Conservation (phyloP, 1,140 invertebrate genomes). For the Caerostris darwini region DNA sequence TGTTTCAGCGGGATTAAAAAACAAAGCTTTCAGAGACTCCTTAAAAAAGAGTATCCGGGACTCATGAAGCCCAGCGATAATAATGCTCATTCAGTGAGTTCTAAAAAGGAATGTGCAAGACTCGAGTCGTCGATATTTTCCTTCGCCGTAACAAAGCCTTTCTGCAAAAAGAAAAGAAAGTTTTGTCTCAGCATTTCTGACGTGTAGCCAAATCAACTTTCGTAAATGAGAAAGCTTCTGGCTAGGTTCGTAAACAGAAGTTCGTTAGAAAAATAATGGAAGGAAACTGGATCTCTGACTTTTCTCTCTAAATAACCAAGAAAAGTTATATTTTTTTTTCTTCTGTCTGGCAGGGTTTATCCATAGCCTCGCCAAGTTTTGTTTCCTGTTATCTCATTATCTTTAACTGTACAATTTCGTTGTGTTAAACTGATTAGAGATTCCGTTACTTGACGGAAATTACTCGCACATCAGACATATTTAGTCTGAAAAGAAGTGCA, state of each 20-base stretch:
- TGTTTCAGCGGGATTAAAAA: neutral
- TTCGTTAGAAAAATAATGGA: conserved; percentile 48
- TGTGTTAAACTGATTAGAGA: conserved; percentile 69
- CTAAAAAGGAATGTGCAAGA: neutral
- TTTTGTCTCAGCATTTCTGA: conserved; percentile 43
- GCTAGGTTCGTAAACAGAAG: conserved; percentile 34
- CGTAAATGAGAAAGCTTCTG: conserved; percentile 27
- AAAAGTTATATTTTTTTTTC: conserved; percentile 11
- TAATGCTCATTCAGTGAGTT: neutral
- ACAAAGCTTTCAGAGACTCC: neutral
- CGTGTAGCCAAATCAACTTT: conserved; percentile 51
- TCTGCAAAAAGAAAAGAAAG: neutral
- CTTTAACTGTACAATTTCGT: conserved; percentile 49
- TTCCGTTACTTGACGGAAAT: conserved; percentile 57
- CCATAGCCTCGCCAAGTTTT: conserved; percentile 60
- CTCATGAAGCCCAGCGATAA: neutral
- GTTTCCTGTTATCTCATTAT: conserved; percentile 75
- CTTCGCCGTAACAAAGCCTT: conserved; percentile 10
- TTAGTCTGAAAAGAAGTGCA: conserved; percentile 14
- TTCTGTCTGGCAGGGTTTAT: conserved; percentile 45
- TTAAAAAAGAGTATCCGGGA: too few relatives aligned
- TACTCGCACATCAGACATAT: conserved; percentile 25
- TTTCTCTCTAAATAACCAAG: conserved; percentile 49
- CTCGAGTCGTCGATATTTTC: neutral
- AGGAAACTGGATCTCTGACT: conserved; percentile 18